Conservation (phyloP, 2,888 invertebrate species). For the Leptopilina drosophilae region DNA sequence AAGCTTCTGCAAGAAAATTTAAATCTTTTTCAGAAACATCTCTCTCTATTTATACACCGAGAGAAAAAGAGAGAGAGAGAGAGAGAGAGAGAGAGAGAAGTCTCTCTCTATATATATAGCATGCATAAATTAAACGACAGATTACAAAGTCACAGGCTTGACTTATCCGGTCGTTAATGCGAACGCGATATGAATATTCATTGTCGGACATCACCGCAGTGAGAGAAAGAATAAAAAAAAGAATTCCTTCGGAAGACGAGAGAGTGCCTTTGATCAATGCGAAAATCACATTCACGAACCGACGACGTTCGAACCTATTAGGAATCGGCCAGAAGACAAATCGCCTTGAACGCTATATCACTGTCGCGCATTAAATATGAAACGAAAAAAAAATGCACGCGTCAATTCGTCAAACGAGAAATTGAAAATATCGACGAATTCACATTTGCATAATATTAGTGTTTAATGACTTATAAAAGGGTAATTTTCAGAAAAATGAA, state of each 20-base stretch:
- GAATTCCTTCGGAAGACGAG: constrained; percentile 59
- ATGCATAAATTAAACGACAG: constrained; percentile 51
- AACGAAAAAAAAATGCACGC: constrained; percentile 51
- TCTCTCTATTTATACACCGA: no score
- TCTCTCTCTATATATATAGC: constrained; percentile 41
- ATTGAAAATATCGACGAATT: constrained; percentile 24
- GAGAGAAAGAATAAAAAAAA: constrained; percentile 49
- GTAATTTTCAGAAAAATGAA: no score
- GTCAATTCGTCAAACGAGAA: constrained; percentile 43
- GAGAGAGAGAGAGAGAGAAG: no score
- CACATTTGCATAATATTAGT: no score
- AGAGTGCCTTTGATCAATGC: constrained; percentile 65
- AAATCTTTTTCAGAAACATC: neutral
- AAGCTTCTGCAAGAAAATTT: neutral
- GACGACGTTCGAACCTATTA: constrained; percentile 40
- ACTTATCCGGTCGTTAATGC: constrained; percentile 60
- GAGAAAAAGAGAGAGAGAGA: no score
- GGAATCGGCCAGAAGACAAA: constrained; percentile 25
- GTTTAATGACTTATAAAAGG: no score
- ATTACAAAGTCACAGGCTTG: constrained; percentile 55
- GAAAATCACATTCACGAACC: constrained; percentile 57
- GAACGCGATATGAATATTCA: constrained; percentile 66
- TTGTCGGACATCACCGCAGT: constrained; percentile 48
- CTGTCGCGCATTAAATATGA: neutral
- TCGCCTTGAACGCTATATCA: constrained; percentile 24